Conservation (phyloP, 1,140 invertebrate species). For the Triops cancriformis region DNA sequence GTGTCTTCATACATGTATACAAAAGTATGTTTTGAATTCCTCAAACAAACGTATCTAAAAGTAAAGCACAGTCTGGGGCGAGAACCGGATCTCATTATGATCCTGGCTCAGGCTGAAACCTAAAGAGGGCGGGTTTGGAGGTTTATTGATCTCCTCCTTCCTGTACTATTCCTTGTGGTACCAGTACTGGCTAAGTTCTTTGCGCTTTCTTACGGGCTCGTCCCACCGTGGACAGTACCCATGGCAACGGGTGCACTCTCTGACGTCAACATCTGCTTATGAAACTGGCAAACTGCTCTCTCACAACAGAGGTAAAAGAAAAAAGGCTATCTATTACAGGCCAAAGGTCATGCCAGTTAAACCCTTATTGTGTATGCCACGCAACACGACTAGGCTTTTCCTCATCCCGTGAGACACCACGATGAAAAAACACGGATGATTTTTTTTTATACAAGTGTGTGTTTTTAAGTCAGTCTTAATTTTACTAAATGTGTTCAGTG, state of each 20-base stretch:
- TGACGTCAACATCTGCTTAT: not conserved
- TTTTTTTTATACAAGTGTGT: not conserved
- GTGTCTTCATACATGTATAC: not conserved
- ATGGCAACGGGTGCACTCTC: constrained; percentile 23
- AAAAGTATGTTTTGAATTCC: not conserved
- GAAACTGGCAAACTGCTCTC: constrained; percentile 1
- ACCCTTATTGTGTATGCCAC: not conserved
- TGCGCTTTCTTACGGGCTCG: constrained; percentile 4
- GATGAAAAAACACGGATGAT: not conserved
- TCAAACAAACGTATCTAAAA: not conserved
- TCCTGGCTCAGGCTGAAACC: not conserved
- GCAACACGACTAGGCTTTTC: not conserved
- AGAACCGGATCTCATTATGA: constrained; percentile 10
- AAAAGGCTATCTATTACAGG: not conserved
- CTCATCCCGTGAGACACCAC: not conserved
- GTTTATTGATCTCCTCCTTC: constrained; percentile 13
- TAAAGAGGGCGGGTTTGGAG: not conserved
- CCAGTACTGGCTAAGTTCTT: constrained; percentile 6
- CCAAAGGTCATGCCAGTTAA: not conserved
- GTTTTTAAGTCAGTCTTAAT: no score
- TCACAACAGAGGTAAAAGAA: not conserved
- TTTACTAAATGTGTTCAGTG: no score
- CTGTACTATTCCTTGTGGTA: not conserved
- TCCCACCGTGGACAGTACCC: not conserved
- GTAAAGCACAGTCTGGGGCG: not conserved